These are phyloP conservation scores for Neoseiulus cucumeris DNA, from an alignment of 1,140 invertebrate species.

Conservation along the genomic window DNA sequence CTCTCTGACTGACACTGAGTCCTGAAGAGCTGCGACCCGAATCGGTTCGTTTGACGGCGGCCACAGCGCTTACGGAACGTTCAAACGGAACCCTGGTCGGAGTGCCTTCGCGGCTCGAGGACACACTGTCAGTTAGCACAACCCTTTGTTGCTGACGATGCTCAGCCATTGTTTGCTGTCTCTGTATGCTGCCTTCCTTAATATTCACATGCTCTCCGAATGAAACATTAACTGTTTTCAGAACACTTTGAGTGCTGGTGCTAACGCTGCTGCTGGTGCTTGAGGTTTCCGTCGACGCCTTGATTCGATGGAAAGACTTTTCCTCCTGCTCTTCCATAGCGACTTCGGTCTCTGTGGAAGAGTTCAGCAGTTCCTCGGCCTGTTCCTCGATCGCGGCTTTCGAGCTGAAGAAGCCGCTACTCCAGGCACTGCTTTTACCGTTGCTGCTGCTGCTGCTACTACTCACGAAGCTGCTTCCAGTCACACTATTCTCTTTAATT, in stretches of 20 bases:
- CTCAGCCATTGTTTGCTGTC: constrained; percentile 3
- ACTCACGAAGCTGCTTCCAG: background rate
- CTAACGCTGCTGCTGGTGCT: too few relatives aligned
- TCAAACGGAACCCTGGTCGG: constrained; percentile 7
- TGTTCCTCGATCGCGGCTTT: background rate
- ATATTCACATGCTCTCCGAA: background rate
- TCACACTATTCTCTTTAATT: background rate
- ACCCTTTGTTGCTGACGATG: background rate
- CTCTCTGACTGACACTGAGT: constrained; percentile 6
- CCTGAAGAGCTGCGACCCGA: constrained; percentile 1
- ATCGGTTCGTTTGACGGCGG: constrained; percentile 11
- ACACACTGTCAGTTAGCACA: background rate
- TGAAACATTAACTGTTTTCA: background rate
- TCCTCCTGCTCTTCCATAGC: background rate
- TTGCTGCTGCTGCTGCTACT: too few relatives aligned
- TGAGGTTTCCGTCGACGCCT: too few relatives aligned
- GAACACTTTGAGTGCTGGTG: background rate
- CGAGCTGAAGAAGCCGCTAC: too few relatives aligned
- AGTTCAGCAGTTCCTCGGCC: background rate
- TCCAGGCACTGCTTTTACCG: too few relatives aligned
- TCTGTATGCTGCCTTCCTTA: background rate
- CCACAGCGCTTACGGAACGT: constrained; percentile 2
- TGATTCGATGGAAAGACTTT: background rate
- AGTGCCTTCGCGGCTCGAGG: constrained; percentile 8
- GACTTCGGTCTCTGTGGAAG: background rate